Conservation (phyloP, 2,113 vertebrate species). For the Nerophis lumbriciformis region DNA sequence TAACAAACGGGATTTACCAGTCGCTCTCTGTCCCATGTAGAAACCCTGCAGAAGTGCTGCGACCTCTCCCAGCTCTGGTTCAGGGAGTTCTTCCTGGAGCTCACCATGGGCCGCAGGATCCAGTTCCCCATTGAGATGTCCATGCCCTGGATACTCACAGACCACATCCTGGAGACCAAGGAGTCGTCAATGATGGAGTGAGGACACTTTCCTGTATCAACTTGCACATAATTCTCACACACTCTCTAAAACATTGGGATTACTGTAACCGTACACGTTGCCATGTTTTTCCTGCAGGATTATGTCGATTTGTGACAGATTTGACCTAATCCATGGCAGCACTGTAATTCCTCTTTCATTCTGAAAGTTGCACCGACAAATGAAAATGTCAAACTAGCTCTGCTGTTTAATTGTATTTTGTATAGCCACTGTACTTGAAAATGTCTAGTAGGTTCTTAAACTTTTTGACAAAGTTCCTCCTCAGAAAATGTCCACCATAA, state of each 20-base stretch:
- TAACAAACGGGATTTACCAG: too few relatives aligned
- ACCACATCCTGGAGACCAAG: constrained; percentile 98
- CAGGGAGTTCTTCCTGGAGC: constrained; percentile 96
- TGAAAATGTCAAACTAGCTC: too few relatives aligned
- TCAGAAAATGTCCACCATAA: too few relatives aligned
- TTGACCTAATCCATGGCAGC: constrained; percentile 41
- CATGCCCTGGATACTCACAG: constrained; percentile 99
- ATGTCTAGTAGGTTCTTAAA: too few relatives aligned
- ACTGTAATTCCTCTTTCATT: too few relatives aligned
- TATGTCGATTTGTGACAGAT: constrained; percentile 35
- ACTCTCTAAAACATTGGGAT: constrained; percentile 27
- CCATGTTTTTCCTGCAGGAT: constrained; percentile 44
- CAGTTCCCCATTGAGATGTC: constrained; percentile 99
- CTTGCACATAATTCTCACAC: not conserved
- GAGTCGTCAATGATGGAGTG: constrained; percentile 99
- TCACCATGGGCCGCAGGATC: constrained; percentile 97
- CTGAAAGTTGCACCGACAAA: too few relatives aligned
- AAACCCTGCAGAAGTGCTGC: constrained; percentile 95
- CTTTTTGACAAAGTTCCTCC: too few relatives aligned
- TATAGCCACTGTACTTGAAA: too few relatives aligned
- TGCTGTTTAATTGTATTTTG: too few relatives aligned
- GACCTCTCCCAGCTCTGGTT: constrained; percentile 99
- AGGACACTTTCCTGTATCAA: constrained; percentile 18
- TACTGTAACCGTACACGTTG: constrained; percentile 23
- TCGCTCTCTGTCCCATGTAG: constrained; percentile 55